phyloP scores from a whole-genome alignment of 2,888 invertebrate genomes.

The Drosophila nigricruria region DNA sequence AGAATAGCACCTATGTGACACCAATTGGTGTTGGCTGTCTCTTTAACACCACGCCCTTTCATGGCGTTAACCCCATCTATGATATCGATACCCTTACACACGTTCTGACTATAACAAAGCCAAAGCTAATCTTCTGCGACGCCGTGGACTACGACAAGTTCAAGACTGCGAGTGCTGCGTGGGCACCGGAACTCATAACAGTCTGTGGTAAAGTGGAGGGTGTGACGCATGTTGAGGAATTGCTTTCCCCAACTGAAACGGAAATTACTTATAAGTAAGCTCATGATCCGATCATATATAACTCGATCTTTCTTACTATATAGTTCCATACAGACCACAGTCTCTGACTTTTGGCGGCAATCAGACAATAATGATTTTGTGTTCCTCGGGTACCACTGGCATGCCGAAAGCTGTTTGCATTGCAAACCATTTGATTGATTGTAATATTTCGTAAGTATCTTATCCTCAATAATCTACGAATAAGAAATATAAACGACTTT shows the following conservation, averaged over 20 bases:
- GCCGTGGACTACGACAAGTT: constrained; percentile 37
- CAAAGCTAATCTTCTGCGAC: constrained; percentile 66
- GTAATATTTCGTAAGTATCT: constrained; percentile 7
- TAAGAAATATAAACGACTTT: background rate
- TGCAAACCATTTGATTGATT: constrained; percentile 29
- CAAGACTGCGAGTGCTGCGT: constrained; percentile 32
- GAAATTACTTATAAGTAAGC: constrained; percentile 40
- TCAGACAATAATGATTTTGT: constrained; percentile 55
- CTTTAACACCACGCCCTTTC: constrained; percentile 45
- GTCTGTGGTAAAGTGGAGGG: constrained; percentile 28
- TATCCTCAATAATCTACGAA: background rate
- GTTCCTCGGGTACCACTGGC: constrained; percentile 70
- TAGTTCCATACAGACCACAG: constrained; percentile 25
- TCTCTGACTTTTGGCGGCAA: constrained; percentile 34
- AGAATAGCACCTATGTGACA: constrained; percentile 55
- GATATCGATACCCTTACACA: constrained; percentile 37
- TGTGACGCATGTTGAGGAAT: constrained; percentile 31
- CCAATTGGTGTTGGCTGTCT: constrained; percentile 52
- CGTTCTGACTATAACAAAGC: constrained; percentile 50
- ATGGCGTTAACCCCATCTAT: constrained; percentile 55
- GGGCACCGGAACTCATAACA: constrained; percentile 37
- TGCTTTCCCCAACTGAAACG: constrained; percentile 30
- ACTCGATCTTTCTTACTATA: background rate
- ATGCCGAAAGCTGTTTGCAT: constrained; percentile 61
- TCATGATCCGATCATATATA: background rate